phyloP scores from a whole-genome alignment of 2,888 invertebrate genomes.

The Gymnocheta viridis region DNA sequence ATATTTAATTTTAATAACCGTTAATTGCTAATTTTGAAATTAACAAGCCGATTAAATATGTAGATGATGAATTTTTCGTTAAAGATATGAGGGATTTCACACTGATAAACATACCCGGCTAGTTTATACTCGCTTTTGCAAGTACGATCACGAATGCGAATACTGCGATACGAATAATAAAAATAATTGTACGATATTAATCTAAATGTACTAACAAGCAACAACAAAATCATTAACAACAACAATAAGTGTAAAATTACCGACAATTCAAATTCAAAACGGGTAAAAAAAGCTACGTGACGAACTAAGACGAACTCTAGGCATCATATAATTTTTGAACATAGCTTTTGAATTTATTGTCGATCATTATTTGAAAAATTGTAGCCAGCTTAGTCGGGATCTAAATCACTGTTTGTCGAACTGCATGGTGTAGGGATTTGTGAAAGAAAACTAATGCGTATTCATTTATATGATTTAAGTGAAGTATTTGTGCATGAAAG shows the following conservation, averaged over 20 bases:
- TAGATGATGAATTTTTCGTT: conserved; percentile 18
- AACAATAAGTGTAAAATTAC: conserved; percentile 46
- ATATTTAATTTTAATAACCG: conserved; percentile 55
- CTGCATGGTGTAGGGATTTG: no score
- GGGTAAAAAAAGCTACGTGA: background rate
- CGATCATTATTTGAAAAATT: background rate
- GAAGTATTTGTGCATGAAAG: no score
- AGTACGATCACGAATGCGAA: background rate
- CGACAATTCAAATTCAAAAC: conserved; percentile 56
- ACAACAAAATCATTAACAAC: conserved; percentile 24
- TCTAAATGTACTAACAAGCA: conserved; percentile 36
- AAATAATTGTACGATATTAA: conserved; percentile 47
- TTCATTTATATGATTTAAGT: no score
- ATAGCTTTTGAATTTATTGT: background rate
- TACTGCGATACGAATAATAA: conserved; percentile 27
- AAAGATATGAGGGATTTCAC: conserved; percentile 32
- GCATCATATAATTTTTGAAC: background rate
- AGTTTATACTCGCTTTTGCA: background rate
- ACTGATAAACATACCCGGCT: conserved; percentile 51
- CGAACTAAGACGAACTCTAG: background rate
- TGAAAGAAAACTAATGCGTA: no score
- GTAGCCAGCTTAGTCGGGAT: background rate
- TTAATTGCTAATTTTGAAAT: conserved; percentile 61
- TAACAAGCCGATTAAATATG: conserved; percentile 46
- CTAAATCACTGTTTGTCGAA: no score